phyloP scores from a whole-genome alignment of 1,140 invertebrate genomes.

The Drosophila aff. region DNA sequence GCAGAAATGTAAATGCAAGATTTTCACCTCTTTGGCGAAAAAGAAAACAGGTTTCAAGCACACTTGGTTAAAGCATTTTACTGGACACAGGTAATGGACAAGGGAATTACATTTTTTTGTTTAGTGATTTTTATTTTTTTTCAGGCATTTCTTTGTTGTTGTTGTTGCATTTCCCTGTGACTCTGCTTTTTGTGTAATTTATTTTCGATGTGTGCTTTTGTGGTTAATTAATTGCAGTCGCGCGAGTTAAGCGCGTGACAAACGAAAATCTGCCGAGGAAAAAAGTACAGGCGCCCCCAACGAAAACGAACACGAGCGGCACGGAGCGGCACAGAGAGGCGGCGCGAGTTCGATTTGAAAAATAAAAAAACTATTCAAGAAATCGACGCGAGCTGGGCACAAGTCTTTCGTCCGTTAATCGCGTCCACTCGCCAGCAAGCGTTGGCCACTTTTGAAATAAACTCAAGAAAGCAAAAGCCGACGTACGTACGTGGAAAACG shows the following conservation, averaged over 20 bases:
- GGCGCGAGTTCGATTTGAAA: constrained; percentile 12
- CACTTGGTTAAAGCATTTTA: constrained; percentile 47
- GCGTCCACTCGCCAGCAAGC: constrained; percentile 81
- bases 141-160: constrained; percentile 13
- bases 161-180: constrained; percentile 1
- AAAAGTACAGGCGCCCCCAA: constrained; percentile 76
- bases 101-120: constrained; percentile 48
- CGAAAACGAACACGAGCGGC: constrained; percentile 42
- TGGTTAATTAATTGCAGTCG: constrained; percentile 47
- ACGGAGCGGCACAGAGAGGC: background rate
- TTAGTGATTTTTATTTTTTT: constrained; percentile 8
- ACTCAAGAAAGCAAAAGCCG: constrained; percentile 83
- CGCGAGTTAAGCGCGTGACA: constrained; percentile 55
- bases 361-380: constrained; percentile 22
- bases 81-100: constrained; percentile 38
- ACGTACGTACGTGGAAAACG: constrained; percentile 68
- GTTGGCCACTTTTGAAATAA: constrained; percentile 82
- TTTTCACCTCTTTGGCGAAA: constrained; percentile 42
- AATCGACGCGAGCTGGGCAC: constrained; percentile 26
- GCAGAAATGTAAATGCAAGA: constrained; percentile 61
- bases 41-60: constrained; percentile 41
- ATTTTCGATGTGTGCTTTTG: constrained; percentile 25
- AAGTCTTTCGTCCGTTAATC: constrained; percentile 77
- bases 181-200: constrained; percentile 6
- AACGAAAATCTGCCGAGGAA: constrained; percentile 46